A percentile compares a stretch with the other conserved stretches of the same genome.
phyloP scores from a whole-genome alignment of 2,888 invertebrate species.

The Lycophotia porphyrea region DNA sequence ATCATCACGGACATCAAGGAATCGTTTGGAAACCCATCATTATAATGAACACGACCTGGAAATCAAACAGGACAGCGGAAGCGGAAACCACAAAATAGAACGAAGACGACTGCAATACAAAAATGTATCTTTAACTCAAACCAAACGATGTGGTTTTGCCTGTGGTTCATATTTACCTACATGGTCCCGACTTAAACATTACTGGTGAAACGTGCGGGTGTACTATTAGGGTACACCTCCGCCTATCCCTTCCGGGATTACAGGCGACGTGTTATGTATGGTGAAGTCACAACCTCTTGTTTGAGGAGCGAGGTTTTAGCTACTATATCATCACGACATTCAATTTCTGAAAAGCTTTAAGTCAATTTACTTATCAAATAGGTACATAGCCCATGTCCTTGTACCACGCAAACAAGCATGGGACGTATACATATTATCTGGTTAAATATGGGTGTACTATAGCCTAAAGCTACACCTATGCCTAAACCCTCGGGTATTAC shows the following conservation, averaged over 20 bases:
- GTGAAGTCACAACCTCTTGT: neutral
- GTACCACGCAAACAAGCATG: neutral
- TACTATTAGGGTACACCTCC: neutral
- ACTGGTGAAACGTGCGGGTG: neutral
- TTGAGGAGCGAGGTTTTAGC: no score
- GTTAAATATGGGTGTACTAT: neutral
- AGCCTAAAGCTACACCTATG: neutral
- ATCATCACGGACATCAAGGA: constrained; percentile 5
- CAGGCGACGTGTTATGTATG: neutral
- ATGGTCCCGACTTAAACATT: neutral
- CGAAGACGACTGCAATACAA: constrained; percentile 17
- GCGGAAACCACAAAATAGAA: constrained; percentile 28
- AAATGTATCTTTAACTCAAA: constrained; percentile 40
- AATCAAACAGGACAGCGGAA: constrained; percentile 35
- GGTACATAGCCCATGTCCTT: neutral
- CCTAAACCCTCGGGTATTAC: neutral
- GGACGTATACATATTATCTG: neutral
- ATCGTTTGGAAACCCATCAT: constrained; percentile 17
- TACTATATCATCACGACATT: neutral
- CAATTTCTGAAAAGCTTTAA: neutral
- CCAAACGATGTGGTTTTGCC: constrained; percentile 27
- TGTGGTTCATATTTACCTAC: neutral
- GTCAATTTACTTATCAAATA: neutral
- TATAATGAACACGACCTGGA: constrained; percentile 12
- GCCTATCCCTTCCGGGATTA: neutral